Base-by-base conservation (phyloP, 2,888 invertebrate species). In the Drosophila acutilabella region DNA sequence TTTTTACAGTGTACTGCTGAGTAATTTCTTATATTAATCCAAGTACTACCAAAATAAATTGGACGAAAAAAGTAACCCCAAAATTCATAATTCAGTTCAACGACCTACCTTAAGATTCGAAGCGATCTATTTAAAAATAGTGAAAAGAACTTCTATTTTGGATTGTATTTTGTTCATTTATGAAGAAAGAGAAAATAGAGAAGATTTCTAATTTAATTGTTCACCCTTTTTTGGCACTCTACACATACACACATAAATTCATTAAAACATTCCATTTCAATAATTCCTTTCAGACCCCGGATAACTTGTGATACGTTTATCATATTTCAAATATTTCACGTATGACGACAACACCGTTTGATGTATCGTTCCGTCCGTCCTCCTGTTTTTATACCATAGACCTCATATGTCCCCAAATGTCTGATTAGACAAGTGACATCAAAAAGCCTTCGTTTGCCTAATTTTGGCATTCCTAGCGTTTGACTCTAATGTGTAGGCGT, bases 181-280 rank as follows among this genome's bases (percentile, higher is more conserved):
- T 30, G 20, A 0, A 30, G 30, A 2, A 36, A 14, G 26, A 30
- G 30, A 2, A 36, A 14, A 45, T 18, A 30, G 18, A 57, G 41
- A 41, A 16, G 8, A 57, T 60, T 56, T 65, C 11, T 51, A n/a
- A 51, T 48, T 66, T 11, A 10, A 38, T 48, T 50, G 13, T 48
- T 48, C 69, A 72, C 71, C 68, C 87, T 38, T 53, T 23, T 59
- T 67, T 64, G 23, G 18, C 62, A 69, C 71, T 62, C 38, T 23
- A 20, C 23, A 23, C 26, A 16, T 38, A 53, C 54, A 42, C 23
- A 16, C 44, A 65, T 84, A 89, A 89, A 89, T 85, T 89, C 85
- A 89, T 89, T 85, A 87, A 75, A 81, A 73, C 85, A 89, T 89
- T 89, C 85, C 88, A 88, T 86, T 56, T 44, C 75, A 75, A 68